These are phyloP conservation scores for Orycteropus afer DNA, from an alignment of 2,113 vertebrate species.

Conservation along the genomic window DNA sequence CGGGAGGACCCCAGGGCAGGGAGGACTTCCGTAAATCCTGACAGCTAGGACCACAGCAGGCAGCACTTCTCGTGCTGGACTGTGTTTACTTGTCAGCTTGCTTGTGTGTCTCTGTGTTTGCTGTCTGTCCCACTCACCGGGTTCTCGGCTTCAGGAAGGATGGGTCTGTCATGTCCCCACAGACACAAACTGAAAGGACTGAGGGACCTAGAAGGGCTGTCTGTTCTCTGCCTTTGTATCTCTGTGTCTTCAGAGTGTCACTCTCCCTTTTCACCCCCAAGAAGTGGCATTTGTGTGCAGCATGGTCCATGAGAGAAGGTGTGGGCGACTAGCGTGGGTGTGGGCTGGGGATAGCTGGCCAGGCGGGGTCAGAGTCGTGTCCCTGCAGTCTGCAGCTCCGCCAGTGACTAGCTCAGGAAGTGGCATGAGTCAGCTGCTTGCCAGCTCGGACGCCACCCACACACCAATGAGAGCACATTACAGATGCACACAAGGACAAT, in stretches of 20 bases:
- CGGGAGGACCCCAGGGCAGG: neutral
- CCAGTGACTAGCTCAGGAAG: slow-evolving; percentile 51
- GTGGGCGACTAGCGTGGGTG: neutral
- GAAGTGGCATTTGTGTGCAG: neutral
- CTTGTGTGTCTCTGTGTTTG: neutral
- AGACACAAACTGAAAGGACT: accelerated
- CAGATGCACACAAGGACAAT: neutral
- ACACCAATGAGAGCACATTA: slow-evolving; percentile 25
- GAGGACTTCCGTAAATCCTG: accelerated
- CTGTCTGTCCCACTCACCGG: neutral
- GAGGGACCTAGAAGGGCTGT: accelerated
- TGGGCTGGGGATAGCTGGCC: neutral
- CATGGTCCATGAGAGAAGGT: neutral
- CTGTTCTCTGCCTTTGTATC: neutral
- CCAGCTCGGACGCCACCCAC: neutral
- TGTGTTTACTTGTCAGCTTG: neutral
- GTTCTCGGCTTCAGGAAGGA: neutral
- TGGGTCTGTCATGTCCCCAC: neutral
- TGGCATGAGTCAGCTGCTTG: slow-evolving; percentile 33
- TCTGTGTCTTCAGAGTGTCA: neutral
- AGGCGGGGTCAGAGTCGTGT: neutral
- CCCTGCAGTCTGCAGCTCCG: slow-evolving; percentile 44
- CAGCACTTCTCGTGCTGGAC: accelerated
- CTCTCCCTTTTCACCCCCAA: neutral
- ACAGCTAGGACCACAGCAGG: accelerated